Evolutionary conservation across 2,888 invertebrate species (phyloP).

Genomic region (Calameuta pallipes): DNA sequence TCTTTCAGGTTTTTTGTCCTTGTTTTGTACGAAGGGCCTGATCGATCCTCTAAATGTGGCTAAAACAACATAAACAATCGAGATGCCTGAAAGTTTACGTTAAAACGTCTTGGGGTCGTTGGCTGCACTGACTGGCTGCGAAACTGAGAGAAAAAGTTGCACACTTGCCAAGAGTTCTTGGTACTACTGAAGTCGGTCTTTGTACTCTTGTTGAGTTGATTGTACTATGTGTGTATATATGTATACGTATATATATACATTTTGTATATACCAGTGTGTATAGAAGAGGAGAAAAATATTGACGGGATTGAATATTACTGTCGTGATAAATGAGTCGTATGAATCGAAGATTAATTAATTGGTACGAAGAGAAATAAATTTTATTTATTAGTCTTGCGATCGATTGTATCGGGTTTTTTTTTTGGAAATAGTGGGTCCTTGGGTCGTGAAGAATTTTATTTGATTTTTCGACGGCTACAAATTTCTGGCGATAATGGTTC

Average conservation of each 20-base stretch:
- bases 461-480: neutral
- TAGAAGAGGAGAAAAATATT: neutral
- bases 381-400: neutral
- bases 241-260: too few species aligned
- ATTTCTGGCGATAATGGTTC: too few species aligned
- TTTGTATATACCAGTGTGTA: neutral
- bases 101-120: conserved; percentile 11
- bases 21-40: neutral
- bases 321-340: neutral
- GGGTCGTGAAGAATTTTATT: neutral
- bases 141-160: conserved; percentile 29
- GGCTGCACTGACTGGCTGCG: conserved; percentile 2
- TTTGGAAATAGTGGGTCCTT: neutral
- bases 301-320: neutral
- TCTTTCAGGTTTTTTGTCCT: too few species aligned
- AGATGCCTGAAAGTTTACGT: neutral
- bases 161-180: conserved; percentile 29
- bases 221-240: neutral
- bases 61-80: neutral
- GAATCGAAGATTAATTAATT: neutral
- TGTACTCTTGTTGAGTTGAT: conserved; percentile 31
- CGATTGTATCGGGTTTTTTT: too few species aligned
- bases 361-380: neutral
- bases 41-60: neutral
- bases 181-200: conserved; percentile 48